A percentile compares a stretch with the other conserved stretches of the same genome.
Evolutionary conservation across 1,140 invertebrate genomes (phyloP).

Genomic region (Eupeodes corollae): DNA sequence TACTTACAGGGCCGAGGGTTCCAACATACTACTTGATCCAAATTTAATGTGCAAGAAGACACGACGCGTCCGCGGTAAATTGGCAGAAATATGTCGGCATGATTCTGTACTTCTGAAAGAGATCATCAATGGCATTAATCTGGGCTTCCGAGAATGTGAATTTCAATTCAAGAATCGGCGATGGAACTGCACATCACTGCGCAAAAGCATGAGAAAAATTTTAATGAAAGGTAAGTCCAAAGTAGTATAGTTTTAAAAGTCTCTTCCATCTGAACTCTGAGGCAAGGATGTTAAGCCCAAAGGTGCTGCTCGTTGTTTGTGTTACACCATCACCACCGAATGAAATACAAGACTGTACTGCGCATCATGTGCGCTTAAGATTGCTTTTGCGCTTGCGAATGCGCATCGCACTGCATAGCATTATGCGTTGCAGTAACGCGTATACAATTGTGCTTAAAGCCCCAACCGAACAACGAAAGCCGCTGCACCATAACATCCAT

Average conservation of each 20-base stretch:
- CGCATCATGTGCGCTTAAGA: background rate
- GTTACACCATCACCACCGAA: no score
- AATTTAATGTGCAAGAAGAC: slow-evolving; percentile 75
- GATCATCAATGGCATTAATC: slow-evolving; percentile 61
- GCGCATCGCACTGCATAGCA: no score
- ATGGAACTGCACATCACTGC: slow-evolving; percentile 75
- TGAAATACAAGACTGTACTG: background rate
- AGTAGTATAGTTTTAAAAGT: no score
- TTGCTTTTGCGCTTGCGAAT: no score
- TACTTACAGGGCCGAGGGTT: slow-evolving; percentile 57
- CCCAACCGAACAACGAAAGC: no score
- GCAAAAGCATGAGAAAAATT: slow-evolving; percentile 68
- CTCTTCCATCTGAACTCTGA: no score
- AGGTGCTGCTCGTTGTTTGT: no score
- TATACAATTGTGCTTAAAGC: no score
- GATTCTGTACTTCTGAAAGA: slow-evolving; percentile 59
- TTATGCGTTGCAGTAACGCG: background rate
- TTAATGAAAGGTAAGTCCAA: slow-evolving; percentile 63
- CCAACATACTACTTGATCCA: slow-evolving; percentile 77
- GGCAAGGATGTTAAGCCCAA: no score
- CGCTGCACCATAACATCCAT: no score
- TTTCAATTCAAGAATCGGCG: slow-evolving; percentile 69
- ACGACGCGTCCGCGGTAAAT: slow-evolving; percentile 57
- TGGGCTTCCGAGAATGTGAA: slow-evolving; percentile 72
- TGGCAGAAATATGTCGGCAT: slow-evolving; percentile 61